phyloP scores from a whole-genome alignment of 2,888 invertebrate species.

The Metallyticus violacea region DNA sequence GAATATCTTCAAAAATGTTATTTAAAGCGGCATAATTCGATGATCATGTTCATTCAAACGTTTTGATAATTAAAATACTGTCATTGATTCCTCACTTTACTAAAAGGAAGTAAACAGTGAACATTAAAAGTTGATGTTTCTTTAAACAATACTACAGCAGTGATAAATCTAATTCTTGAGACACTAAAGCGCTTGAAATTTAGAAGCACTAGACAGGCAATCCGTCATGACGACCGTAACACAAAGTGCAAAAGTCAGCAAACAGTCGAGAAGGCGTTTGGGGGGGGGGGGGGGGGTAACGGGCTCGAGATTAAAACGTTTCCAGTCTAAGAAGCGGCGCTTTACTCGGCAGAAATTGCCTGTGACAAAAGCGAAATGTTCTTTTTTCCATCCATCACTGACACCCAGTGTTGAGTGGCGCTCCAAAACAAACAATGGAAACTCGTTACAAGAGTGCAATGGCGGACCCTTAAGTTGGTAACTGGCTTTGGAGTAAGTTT shows the following conservation, averaged over 20 bases:
- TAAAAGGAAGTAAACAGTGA: too few species aligned
- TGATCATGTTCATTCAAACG: too few species aligned
- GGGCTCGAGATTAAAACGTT: background rate
- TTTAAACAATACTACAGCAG: background rate
- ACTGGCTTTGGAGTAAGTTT: background rate
- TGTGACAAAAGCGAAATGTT: background rate
- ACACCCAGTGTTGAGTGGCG: background rate
- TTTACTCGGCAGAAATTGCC: background rate
- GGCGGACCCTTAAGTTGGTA: background rate
- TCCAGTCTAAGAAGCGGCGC: background rate
- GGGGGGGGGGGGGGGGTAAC: background rate
- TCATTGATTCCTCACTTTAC: too few species aligned
- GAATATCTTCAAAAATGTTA: too few species aligned
- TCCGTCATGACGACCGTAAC: too few species aligned
- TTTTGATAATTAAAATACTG: too few species aligned
- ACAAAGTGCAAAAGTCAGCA: background rate
- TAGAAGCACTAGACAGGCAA: too few species aligned
- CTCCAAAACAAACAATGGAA: background rate
- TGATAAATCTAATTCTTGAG: background rate
- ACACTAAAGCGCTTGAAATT: background rate
- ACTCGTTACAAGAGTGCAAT: background rate
- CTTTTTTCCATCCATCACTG: background rate
- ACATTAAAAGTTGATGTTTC: background rate
- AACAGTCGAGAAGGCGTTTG: background rate
- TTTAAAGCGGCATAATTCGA: too few species aligned